A percentile compares a stretch with the other conserved stretches of the same genome.
phyloP scores from a whole-genome alignment of 1,140 invertebrate genomes.

The Sipha flava region DNA sequence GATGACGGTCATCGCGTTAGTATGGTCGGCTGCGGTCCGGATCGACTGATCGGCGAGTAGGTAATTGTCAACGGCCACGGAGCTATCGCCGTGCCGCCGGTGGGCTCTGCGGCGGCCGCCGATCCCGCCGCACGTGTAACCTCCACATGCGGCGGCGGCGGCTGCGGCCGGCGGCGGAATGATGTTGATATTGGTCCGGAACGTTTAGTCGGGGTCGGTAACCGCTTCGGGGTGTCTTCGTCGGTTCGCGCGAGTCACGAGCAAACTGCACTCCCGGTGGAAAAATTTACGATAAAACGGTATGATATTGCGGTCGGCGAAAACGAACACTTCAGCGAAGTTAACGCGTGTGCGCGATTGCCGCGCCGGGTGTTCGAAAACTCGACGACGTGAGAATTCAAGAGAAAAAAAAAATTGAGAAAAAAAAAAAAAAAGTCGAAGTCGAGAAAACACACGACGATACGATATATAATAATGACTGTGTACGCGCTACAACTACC shows the following conservation, averaged over 20 bases:
- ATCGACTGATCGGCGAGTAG: background rate
- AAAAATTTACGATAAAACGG: too few species aligned
- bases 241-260: background rate
- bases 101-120: slow-evolving; percentile 11
- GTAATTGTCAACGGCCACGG: background rate
- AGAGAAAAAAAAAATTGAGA: too few species aligned
- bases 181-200: background rate
- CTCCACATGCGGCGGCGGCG: slow-evolving; percentile 24
- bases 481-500: background rate
- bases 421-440: too few species aligned
- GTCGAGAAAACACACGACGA: background rate
- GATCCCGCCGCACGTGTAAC: slow-evolving; percentile 14
- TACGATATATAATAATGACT: background rate
- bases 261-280: too few species aligned
- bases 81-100: background rate
- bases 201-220: too few species aligned
- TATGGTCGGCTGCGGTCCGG: background rate
- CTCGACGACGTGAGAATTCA: too few species aligned
- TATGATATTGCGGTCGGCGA: too few species aligned
- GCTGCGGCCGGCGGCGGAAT: slow-evolving; percentile 11
- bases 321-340: too few species aligned
- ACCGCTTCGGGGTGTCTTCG: background rate
- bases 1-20: background rate
- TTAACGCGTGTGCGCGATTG: too few species aligned
- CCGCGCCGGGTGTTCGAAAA: too few species aligned